Percentiles rank a stretch among this genome's conserved stretches.
Conservation (phyloP, 2,797 vertebrate species). For the Vipera latastei region DNA sequence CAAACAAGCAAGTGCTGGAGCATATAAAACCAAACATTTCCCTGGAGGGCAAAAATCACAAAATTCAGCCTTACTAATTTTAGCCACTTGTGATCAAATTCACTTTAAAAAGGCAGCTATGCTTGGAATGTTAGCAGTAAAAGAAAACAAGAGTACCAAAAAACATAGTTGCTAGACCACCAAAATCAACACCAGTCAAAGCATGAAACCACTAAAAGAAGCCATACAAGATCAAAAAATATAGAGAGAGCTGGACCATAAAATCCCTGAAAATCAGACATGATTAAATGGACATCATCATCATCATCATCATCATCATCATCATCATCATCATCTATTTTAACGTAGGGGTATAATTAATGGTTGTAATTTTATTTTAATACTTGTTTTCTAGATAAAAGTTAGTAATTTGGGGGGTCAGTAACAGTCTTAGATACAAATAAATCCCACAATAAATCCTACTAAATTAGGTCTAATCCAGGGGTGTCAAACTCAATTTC, state of each 20-base stretch:
- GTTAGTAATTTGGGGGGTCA: too few species aligned
- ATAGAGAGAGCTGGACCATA: not conserved
- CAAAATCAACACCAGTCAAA: not conserved
- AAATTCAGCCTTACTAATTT: not conserved
- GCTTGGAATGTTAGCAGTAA: not conserved
- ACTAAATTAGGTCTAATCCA: not conserved
- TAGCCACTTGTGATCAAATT: not conserved
- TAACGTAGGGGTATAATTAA: not conserved
- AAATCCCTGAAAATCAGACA: not conserved
- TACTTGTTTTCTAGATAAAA: not conserved
- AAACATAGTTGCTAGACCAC: not conserved
- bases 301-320: too few species aligned
- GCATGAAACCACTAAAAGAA: not conserved
- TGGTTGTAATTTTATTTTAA: not conserved
- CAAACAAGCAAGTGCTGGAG: not conserved
- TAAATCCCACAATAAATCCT: not conserved
- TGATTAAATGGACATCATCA: not conserved
- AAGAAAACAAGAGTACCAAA: not conserved
- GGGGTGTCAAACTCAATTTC: too few species aligned
- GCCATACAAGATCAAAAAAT: not conserved
- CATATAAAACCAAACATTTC: not conserved
- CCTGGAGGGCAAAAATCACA: not conserved
- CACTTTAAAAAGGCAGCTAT: not conserved
- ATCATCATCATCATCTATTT: not conserved
- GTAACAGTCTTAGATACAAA: not conserved